Conservation (phyloP, 1,140 invertebrate species). For the Solenopsis invicta region DNA sequence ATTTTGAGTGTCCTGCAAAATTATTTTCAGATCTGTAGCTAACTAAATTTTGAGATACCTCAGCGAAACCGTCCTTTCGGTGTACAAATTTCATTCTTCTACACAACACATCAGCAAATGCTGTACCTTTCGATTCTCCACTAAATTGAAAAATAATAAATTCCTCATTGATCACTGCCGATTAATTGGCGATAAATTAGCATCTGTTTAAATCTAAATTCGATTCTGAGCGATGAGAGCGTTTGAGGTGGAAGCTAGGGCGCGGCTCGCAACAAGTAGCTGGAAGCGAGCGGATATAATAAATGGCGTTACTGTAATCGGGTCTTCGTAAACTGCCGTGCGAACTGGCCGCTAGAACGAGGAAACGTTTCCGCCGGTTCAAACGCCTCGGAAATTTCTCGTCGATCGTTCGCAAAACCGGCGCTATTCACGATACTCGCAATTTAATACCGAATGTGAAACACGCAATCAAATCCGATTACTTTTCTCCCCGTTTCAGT, state of each 20-base stretch:
- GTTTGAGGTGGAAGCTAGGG: conserved; percentile 54
- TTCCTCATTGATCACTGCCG: not conserved
- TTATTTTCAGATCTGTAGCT: too few relatives aligned
- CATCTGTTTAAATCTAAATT: conserved; percentile 6
- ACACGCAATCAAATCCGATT: not conserved
- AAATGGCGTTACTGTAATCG: conserved; percentile 61
- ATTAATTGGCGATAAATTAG: conserved; percentile 22
- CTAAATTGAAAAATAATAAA: too few relatives aligned
- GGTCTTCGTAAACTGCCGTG: conserved; percentile 51
- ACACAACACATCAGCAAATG: too few relatives aligned
- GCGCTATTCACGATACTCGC: not conserved
- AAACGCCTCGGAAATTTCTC: conserved; percentile 20
- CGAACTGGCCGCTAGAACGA: conserved; percentile 22
- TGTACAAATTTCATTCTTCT: too few relatives aligned
- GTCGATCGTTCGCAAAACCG: not conserved
- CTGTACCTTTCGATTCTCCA: too few relatives aligned
- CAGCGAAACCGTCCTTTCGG: too few relatives aligned
- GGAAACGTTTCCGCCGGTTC: conserved; percentile 12
- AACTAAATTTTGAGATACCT: too few relatives aligned
- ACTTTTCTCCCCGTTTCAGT: not conserved
- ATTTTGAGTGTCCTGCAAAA: too few relatives aligned
- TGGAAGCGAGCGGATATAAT: conserved; percentile 29
- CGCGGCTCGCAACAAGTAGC: conserved; percentile 74
- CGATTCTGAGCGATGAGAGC: not conserved
- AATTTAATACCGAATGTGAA: conserved; percentile 17